These are phyloP conservation scores for Scomberomorus guttatus DNA, from an alignment of 2,797 vertebrate genomes.

Conservation along the genomic window DNA sequence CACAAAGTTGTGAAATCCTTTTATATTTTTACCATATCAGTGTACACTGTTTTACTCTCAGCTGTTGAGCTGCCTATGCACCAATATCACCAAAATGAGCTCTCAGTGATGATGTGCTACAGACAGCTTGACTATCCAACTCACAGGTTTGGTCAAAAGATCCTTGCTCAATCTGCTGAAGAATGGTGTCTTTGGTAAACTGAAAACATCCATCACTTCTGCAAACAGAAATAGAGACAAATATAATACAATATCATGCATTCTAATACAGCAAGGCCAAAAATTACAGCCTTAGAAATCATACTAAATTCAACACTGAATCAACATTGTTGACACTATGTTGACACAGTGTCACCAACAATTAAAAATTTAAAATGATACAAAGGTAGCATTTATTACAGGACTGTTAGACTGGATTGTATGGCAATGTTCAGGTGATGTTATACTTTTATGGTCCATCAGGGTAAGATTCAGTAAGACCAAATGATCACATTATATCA, in stretches of 20 bases:
- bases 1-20: background rate
- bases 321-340: background rate
- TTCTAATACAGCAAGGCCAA: background rate
- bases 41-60: background rate
- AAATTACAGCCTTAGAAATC: background rate
- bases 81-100: background rate
- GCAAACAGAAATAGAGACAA: constrained; percentile 38
- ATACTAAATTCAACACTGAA: background rate
- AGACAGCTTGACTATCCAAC: constrained; percentile 51
- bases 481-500: background rate
- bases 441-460: background rate
- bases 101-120: background rate
- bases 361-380: background rate
- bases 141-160: constrained; percentile 73
- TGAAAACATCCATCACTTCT: constrained; percentile 67
- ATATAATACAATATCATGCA: background rate
- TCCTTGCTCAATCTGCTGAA: constrained; percentile 76
- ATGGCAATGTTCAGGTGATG: background rate
- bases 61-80: background rate
- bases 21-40: background rate
- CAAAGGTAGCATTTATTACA: background rate
- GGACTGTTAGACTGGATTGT: background rate
- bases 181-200: constrained; percentile 79
- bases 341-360: background rate
- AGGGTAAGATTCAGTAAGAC: background rate